Percentiles rank a stretch among this genome's conserved stretches.
phyloP scores from a whole-genome alignment of 2,797 vertebrate genomes.

The Podargus strigoides region DNA sequence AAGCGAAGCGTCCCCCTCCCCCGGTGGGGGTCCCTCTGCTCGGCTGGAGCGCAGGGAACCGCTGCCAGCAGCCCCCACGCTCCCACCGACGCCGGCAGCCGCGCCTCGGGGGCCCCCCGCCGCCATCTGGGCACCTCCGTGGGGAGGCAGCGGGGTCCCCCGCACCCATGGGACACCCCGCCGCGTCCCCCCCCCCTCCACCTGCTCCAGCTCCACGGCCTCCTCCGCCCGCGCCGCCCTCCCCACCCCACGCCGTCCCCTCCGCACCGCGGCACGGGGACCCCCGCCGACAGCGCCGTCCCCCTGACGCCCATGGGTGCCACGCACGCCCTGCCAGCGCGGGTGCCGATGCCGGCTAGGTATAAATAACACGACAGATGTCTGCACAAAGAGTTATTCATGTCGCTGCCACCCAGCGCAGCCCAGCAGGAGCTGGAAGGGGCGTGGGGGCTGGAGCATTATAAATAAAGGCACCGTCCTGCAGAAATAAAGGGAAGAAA shows the following conservation, averaged over 20 bases:
- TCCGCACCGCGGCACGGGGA: not conserved
- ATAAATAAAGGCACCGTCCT: not conserved
- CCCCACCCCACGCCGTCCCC: not conserved
- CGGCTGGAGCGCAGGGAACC: not conserved
- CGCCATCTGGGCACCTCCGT: not conserved
- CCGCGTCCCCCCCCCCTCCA: accelerated
- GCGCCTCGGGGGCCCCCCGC: not conserved
- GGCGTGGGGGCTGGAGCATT: not conserved
- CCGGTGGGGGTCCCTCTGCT: not conserved
- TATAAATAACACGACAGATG: slow-evolving; percentile 66
- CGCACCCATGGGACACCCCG: not conserved
- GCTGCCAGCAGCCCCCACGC: not conserved
- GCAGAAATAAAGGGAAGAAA: not conserved
- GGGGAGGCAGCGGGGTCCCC: not conserved
- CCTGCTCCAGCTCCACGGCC: not conserved
- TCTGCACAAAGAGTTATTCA: slow-evolving; percentile 66
- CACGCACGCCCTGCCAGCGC: not conserved
- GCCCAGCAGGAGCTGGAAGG: slow-evolving; percentile 40
- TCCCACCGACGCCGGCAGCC: not conserved
- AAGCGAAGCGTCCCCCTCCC: not conserved
- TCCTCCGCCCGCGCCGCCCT: not conserved
- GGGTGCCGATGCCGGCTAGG: slow-evolving; percentile 23
- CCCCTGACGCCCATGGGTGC: slow-evolving; percentile 28
- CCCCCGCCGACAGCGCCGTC: not conserved
- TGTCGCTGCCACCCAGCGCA: not conserved